Conservation (phyloP, 2,113 vertebrate genomes). For the Geococcyx californianus region DNA sequence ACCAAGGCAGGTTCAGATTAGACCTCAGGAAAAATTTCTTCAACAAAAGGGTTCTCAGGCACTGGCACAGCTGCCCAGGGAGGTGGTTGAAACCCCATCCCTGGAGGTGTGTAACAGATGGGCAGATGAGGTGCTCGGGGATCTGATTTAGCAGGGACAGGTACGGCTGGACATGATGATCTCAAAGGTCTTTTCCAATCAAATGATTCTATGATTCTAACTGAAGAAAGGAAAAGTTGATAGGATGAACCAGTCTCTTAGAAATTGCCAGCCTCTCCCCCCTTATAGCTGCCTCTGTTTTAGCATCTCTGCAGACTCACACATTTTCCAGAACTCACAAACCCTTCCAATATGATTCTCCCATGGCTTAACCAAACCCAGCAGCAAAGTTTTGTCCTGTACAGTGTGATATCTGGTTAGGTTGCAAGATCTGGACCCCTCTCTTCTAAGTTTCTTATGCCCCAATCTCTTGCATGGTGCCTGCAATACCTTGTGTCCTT, state of each 20-base stretch:
- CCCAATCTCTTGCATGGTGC: background rate
- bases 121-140: no score
- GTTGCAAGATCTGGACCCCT: background rate
- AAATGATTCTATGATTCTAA: no score
- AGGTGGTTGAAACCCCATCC: no score
- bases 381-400: background rate
- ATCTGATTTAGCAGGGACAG: no score
- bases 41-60: no score
- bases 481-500: background rate
- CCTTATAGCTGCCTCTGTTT: background rate
- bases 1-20: no score
- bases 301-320: background rate
- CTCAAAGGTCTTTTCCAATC: no score
- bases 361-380: background rate
- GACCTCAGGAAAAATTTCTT: no score
- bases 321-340: background rate
- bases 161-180: no score
- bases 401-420: background rate
- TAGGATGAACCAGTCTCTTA: background rate
- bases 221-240: background rate
- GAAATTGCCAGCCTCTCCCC: background rate
- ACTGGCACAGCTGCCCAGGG: no score
- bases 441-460: background rate
- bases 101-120: no score
- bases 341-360: background rate